Evolutionary conservation across 2,888 invertebrate genomes (phyloP).

Genomic region (Lasiommata megera): DNA sequence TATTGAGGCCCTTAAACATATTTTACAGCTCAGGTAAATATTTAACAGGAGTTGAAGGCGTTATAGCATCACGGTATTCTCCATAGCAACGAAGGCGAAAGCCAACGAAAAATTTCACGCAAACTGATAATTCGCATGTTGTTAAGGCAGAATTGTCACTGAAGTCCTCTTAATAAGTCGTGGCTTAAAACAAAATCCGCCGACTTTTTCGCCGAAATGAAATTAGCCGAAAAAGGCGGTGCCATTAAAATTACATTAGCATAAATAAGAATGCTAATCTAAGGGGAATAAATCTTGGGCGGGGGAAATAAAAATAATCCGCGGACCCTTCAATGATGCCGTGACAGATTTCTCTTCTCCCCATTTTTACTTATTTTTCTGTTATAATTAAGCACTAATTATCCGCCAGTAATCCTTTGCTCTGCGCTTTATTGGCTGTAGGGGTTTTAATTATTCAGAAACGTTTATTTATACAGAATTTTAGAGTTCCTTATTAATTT

Average conservation of each 20-base stretch:
- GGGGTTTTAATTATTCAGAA: constrained; percentile 16
- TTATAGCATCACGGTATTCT: too few species aligned
- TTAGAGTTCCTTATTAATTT: not conserved
- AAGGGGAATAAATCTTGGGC: constrained; percentile 74
- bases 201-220: constrained; percentile 74
- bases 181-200: constrained; percentile 69
- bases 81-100: too few species aligned
- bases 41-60: too few species aligned
- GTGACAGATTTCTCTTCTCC: constrained; percentile 50
- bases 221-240: constrained; percentile 77
- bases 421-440: constrained; percentile 8
- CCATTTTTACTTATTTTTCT: constrained; percentile 28
- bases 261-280: constrained; percentile 81
- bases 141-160: constrained; percentile 62
- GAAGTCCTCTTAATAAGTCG: constrained; percentile 67
- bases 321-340: constrained; percentile 59
- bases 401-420: constrained; percentile 8
- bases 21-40: not conserved
- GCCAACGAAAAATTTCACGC: constrained; percentile 37
- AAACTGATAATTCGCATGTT: constrained; percentile 64
- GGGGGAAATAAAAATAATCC: constrained; percentile 75
- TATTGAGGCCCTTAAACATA: constrained; percentile 2
- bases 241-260: constrained; percentile 82
- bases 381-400: constrained; percentile 19
- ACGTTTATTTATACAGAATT: not conserved